Percentiles rank a stretch among this genome's conserved stretches.
phyloP scores from a whole-genome alignment of 1,140 invertebrate species.

The Scaptodrosophila lebanonensis region DNA sequence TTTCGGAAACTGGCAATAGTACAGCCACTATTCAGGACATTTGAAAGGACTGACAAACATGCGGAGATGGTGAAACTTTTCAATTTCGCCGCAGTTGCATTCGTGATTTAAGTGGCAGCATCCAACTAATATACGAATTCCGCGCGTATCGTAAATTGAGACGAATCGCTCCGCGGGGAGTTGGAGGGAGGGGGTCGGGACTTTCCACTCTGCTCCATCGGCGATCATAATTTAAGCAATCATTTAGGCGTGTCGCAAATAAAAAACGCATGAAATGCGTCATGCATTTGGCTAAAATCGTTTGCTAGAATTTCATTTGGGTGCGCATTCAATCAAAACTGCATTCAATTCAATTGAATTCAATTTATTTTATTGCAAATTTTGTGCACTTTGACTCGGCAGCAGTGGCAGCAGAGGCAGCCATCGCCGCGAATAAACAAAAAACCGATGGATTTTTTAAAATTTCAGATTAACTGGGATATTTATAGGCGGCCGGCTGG shows the following conservation, averaged over 20 bases:
- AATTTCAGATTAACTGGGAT: slow-evolving; percentile 44
- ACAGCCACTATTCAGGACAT: slow-evolving; percentile 49
- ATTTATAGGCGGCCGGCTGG: slow-evolving; percentile 33
- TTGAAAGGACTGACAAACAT: slow-evolving; percentile 52
- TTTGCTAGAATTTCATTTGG: slow-evolving; percentile 34
- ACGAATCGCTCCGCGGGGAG: no score
- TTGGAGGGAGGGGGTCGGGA: no score
- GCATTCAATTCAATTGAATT: no score
- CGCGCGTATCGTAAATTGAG: no score
- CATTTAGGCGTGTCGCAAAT: slow-evolving; percentile 45
- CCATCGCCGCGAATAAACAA: slow-evolving; percentile 21
- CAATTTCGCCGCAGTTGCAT: slow-evolving; percentile 56
- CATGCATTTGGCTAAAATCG: slow-evolving; percentile 42
- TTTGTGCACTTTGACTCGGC: slow-evolving; percentile 32
- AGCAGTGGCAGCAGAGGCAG: no score
- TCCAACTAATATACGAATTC: no score
- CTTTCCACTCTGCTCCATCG: no score
- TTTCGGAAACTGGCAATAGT: slow-evolving; percentile 2
- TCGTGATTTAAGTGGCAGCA: slow-evolving; percentile 66
- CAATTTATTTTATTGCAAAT: slow-evolving; percentile 49
- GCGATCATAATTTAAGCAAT: slow-evolving; percentile 38
- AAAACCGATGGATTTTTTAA: slow-evolving; percentile 31
- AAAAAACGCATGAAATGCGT: no score
- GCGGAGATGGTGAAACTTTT: slow-evolving; percentile 48
- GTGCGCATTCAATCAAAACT: slow-evolving; percentile 41